Evolutionary conservation across 2,797 vertebrate genomes (phyloP), one percentile per base, ranked within the genome.

Genomic region (Oryzias dopingdopingensis): DNA sequence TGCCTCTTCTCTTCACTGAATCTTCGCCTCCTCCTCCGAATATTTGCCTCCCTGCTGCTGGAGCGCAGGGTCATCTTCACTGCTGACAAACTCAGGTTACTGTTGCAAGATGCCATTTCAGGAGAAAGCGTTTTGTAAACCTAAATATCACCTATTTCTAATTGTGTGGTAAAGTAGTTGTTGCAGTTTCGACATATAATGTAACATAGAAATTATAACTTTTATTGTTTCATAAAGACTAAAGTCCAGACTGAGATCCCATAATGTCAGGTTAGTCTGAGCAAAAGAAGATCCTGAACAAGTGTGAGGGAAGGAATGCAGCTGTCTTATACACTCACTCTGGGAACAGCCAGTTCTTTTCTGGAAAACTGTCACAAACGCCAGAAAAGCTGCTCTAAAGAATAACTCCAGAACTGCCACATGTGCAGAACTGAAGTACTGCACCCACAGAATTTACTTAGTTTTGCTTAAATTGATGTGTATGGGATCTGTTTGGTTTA

Each of bases 51-150:
- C 17, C 84, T 99, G 50, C 93, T 99, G 15, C 90, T 99, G 83
- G 97, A 99, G 76, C 93, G 96, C 65, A 92, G 97, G 70, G 95
- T 99, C 78, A 98, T 99, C 84, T 96, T 99, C 60, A 94, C 96
- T 0, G 96, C 96, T 0, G 96, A 98, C 88, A 98, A 96, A 77
- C 96, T 99, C 82, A 98, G 97, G 97, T 98, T 85, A 44, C 10
- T 22, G 62, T 18, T 40, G 22, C 50, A 16, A 8, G 2, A 16
- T 22, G 2, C 1, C 13, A 4, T 6, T 26, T 20, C 23, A 62
- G 24, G 67, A 12, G 41, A 10, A 0, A 1, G 32, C 3, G 20
- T 42, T 24, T 53, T 17, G 32, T 6, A 5, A 3, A 54, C 8
- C 41, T n/a, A 16, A 22, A 51, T 17, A 49, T 54, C 22, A 29